phyloP scores from a whole-genome alignment of 2,113 vertebrate genomes.

The Myocastor coypus region DNA sequence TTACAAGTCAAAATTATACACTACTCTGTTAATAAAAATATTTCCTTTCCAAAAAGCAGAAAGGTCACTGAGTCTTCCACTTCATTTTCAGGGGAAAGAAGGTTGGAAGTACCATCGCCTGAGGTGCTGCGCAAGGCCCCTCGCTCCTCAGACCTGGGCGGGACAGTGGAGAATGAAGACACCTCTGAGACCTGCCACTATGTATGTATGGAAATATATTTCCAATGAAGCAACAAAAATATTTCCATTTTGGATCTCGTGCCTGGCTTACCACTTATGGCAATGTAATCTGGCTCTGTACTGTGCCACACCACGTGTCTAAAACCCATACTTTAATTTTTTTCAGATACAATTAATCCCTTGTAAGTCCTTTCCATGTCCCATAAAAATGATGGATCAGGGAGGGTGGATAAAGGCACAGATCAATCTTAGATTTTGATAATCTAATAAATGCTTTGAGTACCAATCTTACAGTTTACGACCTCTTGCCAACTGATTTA shows the following conservation, averaged over 20 bases:
- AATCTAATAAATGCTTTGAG: conserved; percentile 86
- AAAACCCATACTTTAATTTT: conserved; percentile 82
- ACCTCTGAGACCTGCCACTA: background rate
- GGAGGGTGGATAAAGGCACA: conserved; percentile 83
- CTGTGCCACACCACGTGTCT: conserved; percentile 69
- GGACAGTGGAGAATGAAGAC: background rate
- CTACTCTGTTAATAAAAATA: conserved; percentile 9
- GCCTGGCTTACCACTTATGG: conserved; percentile 55
- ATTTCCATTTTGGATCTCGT: conserved; percentile 68
- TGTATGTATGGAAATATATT: conserved; percentile 26
- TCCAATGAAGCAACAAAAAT: conserved; percentile 62
- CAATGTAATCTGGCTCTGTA: conserved; percentile 58
- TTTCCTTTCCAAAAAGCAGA: background rate
- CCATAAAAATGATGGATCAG: conserved; percentile 87
- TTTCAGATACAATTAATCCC: conserved; percentile 83
- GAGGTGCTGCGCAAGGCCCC: background rate
- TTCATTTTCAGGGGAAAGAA: background rate
- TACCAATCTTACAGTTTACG: conserved; percentile 83
- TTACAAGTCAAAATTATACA: conserved; percentile 13
- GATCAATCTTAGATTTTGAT: conserved; percentile 84
- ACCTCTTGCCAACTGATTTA: conserved; percentile 85
- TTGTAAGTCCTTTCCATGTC: conserved; percentile 83
- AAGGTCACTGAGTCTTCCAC: background rate
- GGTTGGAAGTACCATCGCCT: background rate
- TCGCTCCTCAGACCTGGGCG: background rate